phyloP scores from a whole-genome alignment of 2,113 vertebrate species.

The Coptodon rendalli region DNA sequence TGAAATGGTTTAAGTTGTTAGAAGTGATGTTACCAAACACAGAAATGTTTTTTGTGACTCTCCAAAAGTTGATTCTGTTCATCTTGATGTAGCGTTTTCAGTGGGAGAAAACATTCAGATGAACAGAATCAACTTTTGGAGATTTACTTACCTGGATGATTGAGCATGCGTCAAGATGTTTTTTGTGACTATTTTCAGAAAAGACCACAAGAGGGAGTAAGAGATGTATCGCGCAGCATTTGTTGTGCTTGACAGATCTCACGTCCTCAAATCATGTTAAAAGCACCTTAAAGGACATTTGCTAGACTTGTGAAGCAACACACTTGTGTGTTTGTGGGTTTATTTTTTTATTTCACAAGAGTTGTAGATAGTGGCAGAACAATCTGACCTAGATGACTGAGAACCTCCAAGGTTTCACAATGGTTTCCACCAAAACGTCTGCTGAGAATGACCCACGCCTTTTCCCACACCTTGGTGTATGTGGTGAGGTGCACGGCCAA shows the following conservation, averaged over 20 bases:
- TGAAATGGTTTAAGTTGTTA: neutral
- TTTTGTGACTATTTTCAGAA: neutral
- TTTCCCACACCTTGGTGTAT: neutral
- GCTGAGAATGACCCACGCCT: rapidly evolving
- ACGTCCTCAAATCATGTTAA: neutral
- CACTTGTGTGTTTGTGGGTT: neutral
- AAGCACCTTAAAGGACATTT: neutral
- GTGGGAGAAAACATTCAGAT: neutral
- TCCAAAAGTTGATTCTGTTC: neutral
- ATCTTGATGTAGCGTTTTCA: neutral
- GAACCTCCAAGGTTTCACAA: rapidly evolving
- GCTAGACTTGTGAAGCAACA: neutral
- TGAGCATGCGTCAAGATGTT: neutral
- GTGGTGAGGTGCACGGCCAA: neutral
- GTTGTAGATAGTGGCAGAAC: rapidly evolving
- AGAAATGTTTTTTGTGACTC: neutral
- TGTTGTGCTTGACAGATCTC: neutral
- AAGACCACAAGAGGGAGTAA: neutral
- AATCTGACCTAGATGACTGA: neutral
- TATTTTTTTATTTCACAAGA: neutral
- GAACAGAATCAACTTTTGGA: neutral
- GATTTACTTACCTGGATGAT: neutral
- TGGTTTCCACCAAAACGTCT: neutral
- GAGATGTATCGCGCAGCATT: rapidly evolving
- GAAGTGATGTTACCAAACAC: neutral